A percentile compares a stretch with the other conserved stretches of the same genome.
These are phyloP conservation scores for Triplophysa yarkandensis DNA, from an alignment of 2,797 vertebrate genomes.

Conservation along the genomic window DNA sequence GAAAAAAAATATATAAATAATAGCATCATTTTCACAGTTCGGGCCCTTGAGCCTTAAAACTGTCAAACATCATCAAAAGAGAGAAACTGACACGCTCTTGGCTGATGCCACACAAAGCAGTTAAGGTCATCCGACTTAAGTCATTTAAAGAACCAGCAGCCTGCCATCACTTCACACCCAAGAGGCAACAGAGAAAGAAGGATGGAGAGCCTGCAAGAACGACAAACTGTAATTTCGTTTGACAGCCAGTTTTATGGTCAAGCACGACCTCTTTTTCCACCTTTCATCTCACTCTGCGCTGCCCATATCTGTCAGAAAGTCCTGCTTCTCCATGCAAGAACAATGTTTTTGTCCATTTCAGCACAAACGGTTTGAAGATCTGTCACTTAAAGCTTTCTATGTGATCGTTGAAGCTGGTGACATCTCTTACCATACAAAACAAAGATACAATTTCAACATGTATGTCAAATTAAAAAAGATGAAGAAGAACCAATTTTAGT, in stretches of 20 bases:
- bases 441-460: background rate
- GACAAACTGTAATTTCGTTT: constrained; percentile 30
- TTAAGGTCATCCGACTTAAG: constrained; percentile 15
- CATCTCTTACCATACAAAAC: background rate
- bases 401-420: background rate
- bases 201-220: background rate
- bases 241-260: constrained; percentile 24
- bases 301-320: background rate
- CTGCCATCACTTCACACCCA: constrained; percentile 27
- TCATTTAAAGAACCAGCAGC: background rate
- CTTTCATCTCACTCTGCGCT: background rate
- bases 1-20: no score
- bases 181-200: background rate
- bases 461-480: no score
- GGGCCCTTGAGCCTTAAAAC: background rate
- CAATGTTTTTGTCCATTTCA: background rate
- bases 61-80: background rate
- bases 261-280: background rate
- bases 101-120: background rate
- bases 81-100: background rate
- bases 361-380: background rate
- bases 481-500: no score
- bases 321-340: background rate
- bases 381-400: background rate
- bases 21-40: background rate